Base-by-base conservation (phyloP, 2,888 invertebrate genomes). In the Macrophya annulata region DNA sequence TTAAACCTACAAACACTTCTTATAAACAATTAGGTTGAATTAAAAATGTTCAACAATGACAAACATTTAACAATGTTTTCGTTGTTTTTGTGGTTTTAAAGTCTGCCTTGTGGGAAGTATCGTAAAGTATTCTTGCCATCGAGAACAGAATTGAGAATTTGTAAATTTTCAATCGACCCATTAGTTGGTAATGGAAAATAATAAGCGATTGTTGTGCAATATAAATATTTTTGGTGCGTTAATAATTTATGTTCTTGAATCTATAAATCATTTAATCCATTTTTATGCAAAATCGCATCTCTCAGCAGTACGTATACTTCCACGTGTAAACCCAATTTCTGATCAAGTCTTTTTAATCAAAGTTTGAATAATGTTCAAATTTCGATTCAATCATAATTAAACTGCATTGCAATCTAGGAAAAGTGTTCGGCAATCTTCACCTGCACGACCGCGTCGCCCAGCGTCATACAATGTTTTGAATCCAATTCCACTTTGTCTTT, bases 381-480 rank as follows among this genome's bases (percentile, higher is more conserved):
- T 62, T 81, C 37, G 81, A 81, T 85, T 25, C 21, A 77, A 74
- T 79, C 31, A 45, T 31, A 86, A 88, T 95, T 96, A 98, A 93
- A 97, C 97, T 95, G 98, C 98, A 94, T 98, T 98, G 94, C 98
- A 98, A 93, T 97, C 96, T 90, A 97, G 95, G 94, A 97, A 98
- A 88, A 97, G 95, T 91, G 97, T 96, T 92, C 96, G 96, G 92
- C 98, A 98, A 93, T 98, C 97, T 89, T 97, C 96, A 77, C 98
- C 98, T 62, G 96, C 96, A 92, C 98, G 96, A 86, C 98, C 98
- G 88, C 97, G 95, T 92, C 98, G 95, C 37, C 98, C 97, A 6
- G 98, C 98, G 90, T 98, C 98, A 92, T 97, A 97, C 90, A 97
- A 95, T 77, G 96, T 95, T 88, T 98, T 97, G 94, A 98, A 98